Conservation (phyloP, 2,888 invertebrate species). For the Steinernema hermaphroditum region DNA sequence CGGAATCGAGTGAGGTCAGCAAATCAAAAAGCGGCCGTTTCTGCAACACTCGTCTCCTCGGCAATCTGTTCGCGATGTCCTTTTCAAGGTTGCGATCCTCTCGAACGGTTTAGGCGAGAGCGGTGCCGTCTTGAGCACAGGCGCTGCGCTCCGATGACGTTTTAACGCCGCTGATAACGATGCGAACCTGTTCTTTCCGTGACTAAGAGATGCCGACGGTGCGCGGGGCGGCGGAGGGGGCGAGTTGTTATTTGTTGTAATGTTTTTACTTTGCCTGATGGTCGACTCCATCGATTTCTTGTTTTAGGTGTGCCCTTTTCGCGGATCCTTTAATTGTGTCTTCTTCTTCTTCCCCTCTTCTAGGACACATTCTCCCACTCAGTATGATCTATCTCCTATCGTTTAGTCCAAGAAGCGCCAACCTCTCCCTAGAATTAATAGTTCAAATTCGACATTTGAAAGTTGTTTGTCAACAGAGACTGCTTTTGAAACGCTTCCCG, state of each 20-base stretch:
- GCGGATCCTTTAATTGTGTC: no score
- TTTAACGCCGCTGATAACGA: neutral
- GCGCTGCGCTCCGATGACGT: neutral
- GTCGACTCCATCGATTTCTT: neutral
- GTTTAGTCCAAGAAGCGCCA: neutral
- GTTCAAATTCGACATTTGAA: no score
- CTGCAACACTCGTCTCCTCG: conserved; percentile 7
- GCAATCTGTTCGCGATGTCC: conserved; percentile 14
- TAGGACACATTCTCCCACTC: no score
- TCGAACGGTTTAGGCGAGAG: conserved; percentile 12
- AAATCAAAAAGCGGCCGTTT: conserved; percentile 16
- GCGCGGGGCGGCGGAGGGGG: neutral
- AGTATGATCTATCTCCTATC: no score
- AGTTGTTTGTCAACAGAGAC: no score
- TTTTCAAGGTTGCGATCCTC: conserved; percentile 24
- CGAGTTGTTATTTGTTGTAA: conserved; percentile 29
- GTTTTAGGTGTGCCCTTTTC: neutral
- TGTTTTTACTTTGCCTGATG: conserved; percentile 30
- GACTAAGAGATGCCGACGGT: neutral
- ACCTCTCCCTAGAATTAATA: neutral
- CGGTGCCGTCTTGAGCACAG: neutral
- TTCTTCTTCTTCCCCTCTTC: no score
- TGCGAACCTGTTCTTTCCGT: conserved; percentile 16
- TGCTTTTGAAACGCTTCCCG: neutral
- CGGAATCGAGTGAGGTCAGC: conserved; percentile 9